Base-by-base conservation (phyloP, 2,113 vertebrate species). In the Prunella fulvescens region DNA sequence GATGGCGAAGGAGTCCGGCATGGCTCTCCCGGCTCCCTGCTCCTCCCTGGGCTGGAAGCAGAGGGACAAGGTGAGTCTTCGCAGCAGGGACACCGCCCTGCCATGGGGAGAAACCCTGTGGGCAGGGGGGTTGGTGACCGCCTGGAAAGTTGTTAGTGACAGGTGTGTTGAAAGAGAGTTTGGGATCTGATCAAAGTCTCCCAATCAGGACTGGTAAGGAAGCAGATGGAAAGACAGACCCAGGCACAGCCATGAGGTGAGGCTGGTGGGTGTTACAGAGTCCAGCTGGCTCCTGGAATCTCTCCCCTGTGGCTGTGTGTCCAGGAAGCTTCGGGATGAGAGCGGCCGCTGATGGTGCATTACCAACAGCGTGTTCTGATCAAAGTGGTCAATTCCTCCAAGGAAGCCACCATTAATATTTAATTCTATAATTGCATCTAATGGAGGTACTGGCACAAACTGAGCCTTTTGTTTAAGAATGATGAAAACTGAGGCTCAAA, bases 341-440 rank as follows among this genome's bases (percentile, higher is more conserved):
- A 65, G 76, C 3, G 5, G 84, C 81, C 10, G 19, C 89, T 81
- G 86, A 89, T 86, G 79, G 86, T 92, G 84, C 96, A 95, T 96
- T 97, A 97, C 64, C 94, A 93, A 28, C 92, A 67, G 54, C 17
- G 5, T 61, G 90, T 65, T 95, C 90, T 84, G 53, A 95, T 93
- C 94, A 97, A 91, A 95, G 95, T 82, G 85, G 95, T 95, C 95
- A 81, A 85, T 96, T 81, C 81, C 91, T 96, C 91, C 77, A 96
- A 94, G 96, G 92, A 93, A 97, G 89, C 54, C 84, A 69, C 54
- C 95, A 69, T 99, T 96, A 99, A 99, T 99, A 98, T 98, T 99
- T 98, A 96, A 99, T 99, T 86, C 70, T 86, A 88, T 97, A 97
- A 98, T 98, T 97, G 97, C 97, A 92, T 97, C 96, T 98, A 98